phyloP scores from a whole-genome alignment of 1,140 invertebrate genomes.

The Philopotamus ludificatus region DNA sequence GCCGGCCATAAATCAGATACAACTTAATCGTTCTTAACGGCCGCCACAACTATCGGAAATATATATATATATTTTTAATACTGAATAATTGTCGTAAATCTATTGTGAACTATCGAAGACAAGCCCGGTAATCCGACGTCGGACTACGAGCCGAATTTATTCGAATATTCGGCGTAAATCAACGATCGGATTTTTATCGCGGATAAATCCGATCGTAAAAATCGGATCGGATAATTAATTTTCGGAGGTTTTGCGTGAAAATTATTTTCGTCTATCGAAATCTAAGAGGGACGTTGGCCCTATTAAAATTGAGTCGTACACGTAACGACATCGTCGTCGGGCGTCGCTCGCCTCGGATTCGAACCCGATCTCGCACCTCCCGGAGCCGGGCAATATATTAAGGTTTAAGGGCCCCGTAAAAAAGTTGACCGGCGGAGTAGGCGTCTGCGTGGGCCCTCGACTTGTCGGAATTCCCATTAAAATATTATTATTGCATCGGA shows the following conservation, averaged over 20 bases:
- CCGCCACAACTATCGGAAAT: too few species aligned
- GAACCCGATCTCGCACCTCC: slow-evolving; percentile 11
- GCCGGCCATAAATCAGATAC: too few species aligned
- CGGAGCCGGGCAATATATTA: slow-evolving; percentile 30
- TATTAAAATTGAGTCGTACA: too few species aligned
- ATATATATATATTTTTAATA: too few species aligned
- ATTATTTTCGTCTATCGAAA: slow-evolving; percentile 1
- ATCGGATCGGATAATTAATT: slow-evolving; percentile 1
- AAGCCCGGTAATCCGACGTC: too few species aligned
- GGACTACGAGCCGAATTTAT: too few species aligned
- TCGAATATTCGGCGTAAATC: too few species aligned
- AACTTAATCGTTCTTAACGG: too few species aligned
- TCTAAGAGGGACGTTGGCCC: too few species aligned
- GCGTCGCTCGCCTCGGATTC: background rate
- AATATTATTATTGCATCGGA: slow-evolving; percentile 38
- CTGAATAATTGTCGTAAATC: slow-evolving; percentile 16
- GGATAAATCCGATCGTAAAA: background rate
- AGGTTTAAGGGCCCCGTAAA: slow-evolving; percentile 36
- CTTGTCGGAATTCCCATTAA: slow-evolving; percentile 39
- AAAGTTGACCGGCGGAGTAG: slow-evolving; percentile 16
- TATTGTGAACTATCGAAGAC: too few species aligned
- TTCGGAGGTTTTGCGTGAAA: too few species aligned
- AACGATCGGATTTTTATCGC: too few species aligned
- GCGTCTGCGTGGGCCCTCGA: slow-evolving; percentile 24
- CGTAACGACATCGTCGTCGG: background rate